phyloP scores from a whole-genome alignment of 2,888 invertebrate species.

The Agrenia bidenticulata region DNA sequence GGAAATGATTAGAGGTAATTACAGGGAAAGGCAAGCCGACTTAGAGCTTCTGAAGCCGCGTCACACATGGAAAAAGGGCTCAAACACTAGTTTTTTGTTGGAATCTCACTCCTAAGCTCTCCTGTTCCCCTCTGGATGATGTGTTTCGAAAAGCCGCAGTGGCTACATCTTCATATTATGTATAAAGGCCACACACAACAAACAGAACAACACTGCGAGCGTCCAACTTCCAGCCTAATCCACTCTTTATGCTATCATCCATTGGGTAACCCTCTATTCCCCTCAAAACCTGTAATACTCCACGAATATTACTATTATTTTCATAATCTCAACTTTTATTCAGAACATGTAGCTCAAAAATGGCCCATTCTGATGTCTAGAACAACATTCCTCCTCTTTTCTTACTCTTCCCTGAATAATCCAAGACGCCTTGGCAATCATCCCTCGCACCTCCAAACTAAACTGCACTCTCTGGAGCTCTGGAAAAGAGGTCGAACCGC shows the following conservation, averaged over 20 bases:
- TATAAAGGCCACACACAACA: constrained; percentile 52
- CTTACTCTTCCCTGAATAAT: too few relatives aligned
- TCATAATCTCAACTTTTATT: constrained; percentile 19
- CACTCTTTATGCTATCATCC: constrained; percentile 22
- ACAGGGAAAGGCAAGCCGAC: constrained; percentile 54
- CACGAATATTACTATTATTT: constrained; percentile 8
- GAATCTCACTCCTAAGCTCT: constrained; percentile 12
- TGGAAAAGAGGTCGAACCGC: too few relatives aligned
- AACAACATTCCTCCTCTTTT: too few relatives aligned
- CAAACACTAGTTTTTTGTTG: constrained; percentile 48
- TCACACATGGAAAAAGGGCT: constrained; percentile 53
- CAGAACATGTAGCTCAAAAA: constrained; percentile 11
- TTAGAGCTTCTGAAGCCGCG: constrained; percentile 54
- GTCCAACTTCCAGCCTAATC: constrained; percentile 4
- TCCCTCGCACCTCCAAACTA: too few relatives aligned
- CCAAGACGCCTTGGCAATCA: too few relatives aligned
- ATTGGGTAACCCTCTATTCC: constrained; percentile 7
- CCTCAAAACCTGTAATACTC: constrained; percentile 2
- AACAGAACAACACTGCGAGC: not conserved
- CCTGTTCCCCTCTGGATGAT: not conserved
- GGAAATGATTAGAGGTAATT: constrained; percentile 54
- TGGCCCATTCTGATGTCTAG: too few relatives aligned
- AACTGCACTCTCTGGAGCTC: too few relatives aligned
- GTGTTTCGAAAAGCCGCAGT: constrained; percentile 9
- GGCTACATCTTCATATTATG: constrained; percentile 47